A percentile compares a stretch with the other conserved stretches of the same genome.
These are phyloP conservation scores for Andrena trimmerana DNA, from an alignment of 2,888 invertebrate genomes.

Conservation along the genomic window DNA sequence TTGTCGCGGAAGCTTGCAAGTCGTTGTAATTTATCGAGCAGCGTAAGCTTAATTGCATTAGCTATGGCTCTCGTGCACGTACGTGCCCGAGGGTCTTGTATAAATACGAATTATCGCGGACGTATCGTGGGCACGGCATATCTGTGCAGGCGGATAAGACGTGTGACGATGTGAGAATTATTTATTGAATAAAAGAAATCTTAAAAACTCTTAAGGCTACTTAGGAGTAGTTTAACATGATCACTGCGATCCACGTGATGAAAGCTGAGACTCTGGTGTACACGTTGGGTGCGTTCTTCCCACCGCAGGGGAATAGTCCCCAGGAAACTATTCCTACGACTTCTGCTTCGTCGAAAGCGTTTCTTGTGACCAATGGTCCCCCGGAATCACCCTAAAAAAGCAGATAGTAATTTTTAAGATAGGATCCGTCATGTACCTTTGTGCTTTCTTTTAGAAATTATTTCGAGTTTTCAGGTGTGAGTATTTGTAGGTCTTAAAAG, in stretches of 20 bases:
- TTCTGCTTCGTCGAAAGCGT: conserved; percentile 75
- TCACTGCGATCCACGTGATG: conserved; percentile 79
- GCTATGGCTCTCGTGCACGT: neutral
- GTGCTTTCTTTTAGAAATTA: too few relatives aligned
- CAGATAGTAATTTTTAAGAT: neutral
- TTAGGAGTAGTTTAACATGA: conserved; percentile 63
- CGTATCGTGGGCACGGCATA: neutral
- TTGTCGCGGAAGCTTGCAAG: conserved; percentile 87
- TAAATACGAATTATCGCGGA: conserved; percentile 33
- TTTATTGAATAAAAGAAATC: conserved; percentile 61
- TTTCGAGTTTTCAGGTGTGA: too few relatives aligned
- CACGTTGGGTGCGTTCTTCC: conserved; percentile 80
- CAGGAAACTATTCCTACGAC: conserved; percentile 84
- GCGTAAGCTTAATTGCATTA: conserved; percentile 12
- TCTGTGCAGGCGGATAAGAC: conserved; percentile 3
- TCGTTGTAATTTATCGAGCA: conserved; percentile 51
- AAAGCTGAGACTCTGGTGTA: conserved; percentile 82
- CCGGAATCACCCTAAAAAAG: conserved; percentile 83
- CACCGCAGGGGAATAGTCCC: conserved; percentile 83
- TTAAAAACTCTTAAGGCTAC: neutral
- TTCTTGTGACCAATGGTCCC: conserved; percentile 80
- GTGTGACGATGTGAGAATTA: conserved; percentile 33
- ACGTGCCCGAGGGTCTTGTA: conserved; percentile 18
- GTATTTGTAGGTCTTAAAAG: neutral
- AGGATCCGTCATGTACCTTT: too few relatives aligned